Percentiles rank a stretch among this genome's conserved stretches.
Evolutionary conservation across 2,888 invertebrate genomes (phyloP).

Genomic region (Rhyacophila evoluta): DNA sequence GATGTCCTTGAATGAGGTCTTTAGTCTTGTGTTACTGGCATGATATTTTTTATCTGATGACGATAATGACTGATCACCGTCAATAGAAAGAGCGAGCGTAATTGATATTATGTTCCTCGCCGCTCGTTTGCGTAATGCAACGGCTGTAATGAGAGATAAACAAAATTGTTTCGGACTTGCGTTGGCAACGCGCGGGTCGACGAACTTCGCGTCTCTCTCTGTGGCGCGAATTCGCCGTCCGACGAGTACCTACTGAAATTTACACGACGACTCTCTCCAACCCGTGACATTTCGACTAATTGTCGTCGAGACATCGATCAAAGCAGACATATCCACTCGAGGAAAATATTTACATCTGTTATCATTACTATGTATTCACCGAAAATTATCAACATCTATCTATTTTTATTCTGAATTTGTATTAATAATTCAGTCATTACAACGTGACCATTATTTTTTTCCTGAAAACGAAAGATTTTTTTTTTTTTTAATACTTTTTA

Average conservation of each 20-base stretch:
- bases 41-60: background rate
- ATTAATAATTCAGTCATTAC: too few species aligned
- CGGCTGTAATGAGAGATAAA: background rate
- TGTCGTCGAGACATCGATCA: background rate
- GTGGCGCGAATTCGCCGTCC: background rate
- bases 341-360: too few species aligned
- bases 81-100: background rate
- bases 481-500: too few species aligned
- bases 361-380: too few species aligned
- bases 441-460: too few species aligned
- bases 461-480: too few species aligned
- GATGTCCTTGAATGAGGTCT: background rate
- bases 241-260: background rate
- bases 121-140: background rate
- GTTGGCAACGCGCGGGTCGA: background rate
- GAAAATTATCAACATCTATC: too few species aligned
- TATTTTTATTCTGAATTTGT: too few species aligned
- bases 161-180: background rate
- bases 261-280: background rate
- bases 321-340: too few species aligned
- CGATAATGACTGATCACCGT: background rate
- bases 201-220: background rate
- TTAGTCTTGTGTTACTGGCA: background rate
- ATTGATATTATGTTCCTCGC: conserved; percentile 1
- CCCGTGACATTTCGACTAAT: background rate